Conservation (phyloP, 2,888 invertebrate genomes). For the Nematopogon swammerdamellus region DNA sequence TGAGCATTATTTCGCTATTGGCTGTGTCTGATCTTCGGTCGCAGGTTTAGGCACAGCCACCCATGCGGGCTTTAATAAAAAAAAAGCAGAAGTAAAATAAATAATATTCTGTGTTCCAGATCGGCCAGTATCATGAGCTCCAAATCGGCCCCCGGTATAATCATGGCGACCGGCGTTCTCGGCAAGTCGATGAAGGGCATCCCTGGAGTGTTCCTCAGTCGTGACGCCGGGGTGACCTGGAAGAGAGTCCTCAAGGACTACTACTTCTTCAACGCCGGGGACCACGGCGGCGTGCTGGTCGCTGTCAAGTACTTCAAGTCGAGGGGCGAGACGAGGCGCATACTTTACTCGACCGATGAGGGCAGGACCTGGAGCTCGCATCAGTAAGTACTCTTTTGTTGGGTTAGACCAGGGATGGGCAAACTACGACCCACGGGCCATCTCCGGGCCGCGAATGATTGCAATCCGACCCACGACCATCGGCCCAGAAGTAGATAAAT, state of each 20-base stretch:
- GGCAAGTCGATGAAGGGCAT: constrained; percentile 77
- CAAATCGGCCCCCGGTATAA: constrained; percentile 83
- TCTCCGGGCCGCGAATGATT: no score
- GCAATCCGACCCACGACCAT: no score
- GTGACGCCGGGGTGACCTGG: constrained; percentile 83
- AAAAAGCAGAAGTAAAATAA: no score
- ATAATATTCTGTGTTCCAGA: no score
- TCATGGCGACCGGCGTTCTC: constrained; percentile 82
- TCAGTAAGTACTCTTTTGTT: constrained; percentile 40
- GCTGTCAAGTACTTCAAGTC: constrained; percentile 80
- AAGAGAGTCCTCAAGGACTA: constrained; percentile 74
- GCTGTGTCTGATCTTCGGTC: no score
- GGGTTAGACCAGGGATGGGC: no score
- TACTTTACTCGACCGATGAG: constrained; percentile 83
- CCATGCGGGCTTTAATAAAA: no score
- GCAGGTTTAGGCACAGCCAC: no score
- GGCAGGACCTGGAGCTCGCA: constrained; percentile 77
- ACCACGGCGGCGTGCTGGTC: constrained; percentile 85
- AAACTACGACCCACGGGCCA: no score
- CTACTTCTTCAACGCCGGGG: constrained; percentile 85
- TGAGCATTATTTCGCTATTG: no score
- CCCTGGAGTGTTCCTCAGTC: constrained; percentile 75
- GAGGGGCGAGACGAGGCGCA: constrained; percentile 71
- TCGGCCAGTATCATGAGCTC: constrained; percentile 81
- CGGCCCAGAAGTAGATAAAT: no score